phyloP scores from a whole-genome alignment of 2,113 vertebrate genomes.

The Motacilla alba region DNA sequence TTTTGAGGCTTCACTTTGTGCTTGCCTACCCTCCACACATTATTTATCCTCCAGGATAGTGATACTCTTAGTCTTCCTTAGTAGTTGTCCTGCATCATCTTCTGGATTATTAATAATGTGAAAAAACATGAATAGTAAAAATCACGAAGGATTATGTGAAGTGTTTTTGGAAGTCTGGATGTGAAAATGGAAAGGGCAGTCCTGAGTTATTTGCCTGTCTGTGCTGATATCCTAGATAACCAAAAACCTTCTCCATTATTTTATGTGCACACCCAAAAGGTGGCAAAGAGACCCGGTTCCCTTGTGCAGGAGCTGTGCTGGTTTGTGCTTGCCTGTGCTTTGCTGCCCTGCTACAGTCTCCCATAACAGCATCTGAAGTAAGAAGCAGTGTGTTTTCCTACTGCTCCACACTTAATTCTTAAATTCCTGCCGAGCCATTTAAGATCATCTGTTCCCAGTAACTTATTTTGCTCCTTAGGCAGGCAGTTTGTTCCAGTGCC shows the following conservation, averaged over 20 bases:
- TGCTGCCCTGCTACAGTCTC: neutral
- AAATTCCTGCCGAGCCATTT: constrained; percentile 1
- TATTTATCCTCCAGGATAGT: neutral
- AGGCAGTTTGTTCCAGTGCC: neutral
- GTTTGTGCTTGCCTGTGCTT: neutral
- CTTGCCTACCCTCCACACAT: neutral
- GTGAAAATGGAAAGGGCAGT: neutral
- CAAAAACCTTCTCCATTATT: neutral
- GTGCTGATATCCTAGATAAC: neutral
- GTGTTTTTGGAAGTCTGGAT: neutral
- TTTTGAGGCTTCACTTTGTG: neutral
- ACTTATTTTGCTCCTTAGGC: neutral
- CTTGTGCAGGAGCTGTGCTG: neutral
- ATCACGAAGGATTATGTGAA: neutral
- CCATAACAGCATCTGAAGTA: neutral
- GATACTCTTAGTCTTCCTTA: neutral
- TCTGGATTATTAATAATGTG: neutral
- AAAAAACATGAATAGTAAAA: neutral
- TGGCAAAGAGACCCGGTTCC: neutral
- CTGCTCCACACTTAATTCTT: neutral
- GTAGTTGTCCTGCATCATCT: neutral
- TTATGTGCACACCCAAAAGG: neutral
- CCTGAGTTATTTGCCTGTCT: neutral
- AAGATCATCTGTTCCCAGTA: constrained; percentile 10
- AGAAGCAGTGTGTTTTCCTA: neutral